Conservation (phyloP, 2,797 vertebrate species). For the Rhinatrema bivittatum region DNA sequence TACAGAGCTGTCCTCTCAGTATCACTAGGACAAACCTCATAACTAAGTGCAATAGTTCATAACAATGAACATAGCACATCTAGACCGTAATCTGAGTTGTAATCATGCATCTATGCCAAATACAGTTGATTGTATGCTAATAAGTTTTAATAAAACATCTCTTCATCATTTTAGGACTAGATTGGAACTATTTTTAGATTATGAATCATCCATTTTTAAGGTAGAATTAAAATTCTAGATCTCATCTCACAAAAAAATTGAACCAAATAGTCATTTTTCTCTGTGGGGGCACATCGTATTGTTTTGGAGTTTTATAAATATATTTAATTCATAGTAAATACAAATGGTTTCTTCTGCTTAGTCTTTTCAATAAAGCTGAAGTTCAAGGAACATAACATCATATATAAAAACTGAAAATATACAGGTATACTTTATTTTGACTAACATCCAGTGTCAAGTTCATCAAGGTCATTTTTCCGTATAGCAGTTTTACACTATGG, state of each 20-base stretch:
- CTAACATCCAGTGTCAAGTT: background rate
- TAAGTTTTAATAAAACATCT: constrained; percentile 32
- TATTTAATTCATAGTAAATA: constrained; percentile 28
- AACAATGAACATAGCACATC: no score
- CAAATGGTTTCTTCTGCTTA: constrained; percentile 30
- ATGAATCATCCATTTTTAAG: constrained; percentile 10
- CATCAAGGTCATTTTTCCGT: background rate
- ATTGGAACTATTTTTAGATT: constrained; percentile 38
- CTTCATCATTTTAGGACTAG: constrained; percentile 23
- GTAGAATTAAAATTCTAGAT: constrained; percentile 30
- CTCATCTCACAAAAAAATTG: constrained; percentile 27
- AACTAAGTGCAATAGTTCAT: no score
- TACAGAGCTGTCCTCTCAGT: no score
- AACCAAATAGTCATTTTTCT: constrained; percentile 29
- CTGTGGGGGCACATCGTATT: constrained; percentile 23
- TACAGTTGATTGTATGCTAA: constrained; percentile 28
- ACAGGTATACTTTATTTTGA: background rate
- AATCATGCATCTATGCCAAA: constrained; percentile 36
- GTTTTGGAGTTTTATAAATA: constrained; percentile 50
- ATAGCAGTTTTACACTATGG: background rate
- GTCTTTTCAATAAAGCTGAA: background rate
- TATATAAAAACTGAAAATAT: background rate
- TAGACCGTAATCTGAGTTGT: constrained; percentile 32
- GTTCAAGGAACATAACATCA: background rate
- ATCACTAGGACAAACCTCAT: no score